Evolutionary conservation across 2,797 vertebrate genomes (phyloP), one percentile per base, ranked within the genome.

Genomic region (Anguilla marmorata): DNA sequence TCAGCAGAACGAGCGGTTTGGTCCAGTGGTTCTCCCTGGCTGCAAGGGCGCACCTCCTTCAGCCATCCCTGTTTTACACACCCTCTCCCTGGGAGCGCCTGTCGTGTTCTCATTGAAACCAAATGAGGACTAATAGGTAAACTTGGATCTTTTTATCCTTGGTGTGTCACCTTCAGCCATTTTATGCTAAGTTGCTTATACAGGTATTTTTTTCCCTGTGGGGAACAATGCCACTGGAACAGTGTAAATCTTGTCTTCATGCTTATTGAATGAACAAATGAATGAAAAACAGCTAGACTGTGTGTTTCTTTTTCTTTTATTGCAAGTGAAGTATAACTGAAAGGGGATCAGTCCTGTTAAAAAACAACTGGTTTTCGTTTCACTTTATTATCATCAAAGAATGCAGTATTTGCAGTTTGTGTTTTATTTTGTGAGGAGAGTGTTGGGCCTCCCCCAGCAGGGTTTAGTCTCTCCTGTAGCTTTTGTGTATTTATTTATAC

Each of bases 1-100:
- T 98, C 97, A 97, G 97, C 97, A 97, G 93, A 93, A 89, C 91
- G 90, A 30, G n/a, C 72, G 88, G 92, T 89, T 91, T 56, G 87
- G 88, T 90, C 92, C 88, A 74, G 86, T 72, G 90, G 91, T 89
- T 91, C 89, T 92, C 84, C 88, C 88, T 76, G 92, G 90, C 89
- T 52, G 27, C 87, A 87, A 63, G 86, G 3, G 58, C 74, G 52
- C 1, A 19, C 84, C 89, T 90, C 92, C 88, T 88, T 83, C 87
- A 90, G 84, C 85, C 88, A 88, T 80, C 72, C 83, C 88, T 89
- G 2, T 89, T 91, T 82, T 69, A 90, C 80, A 90, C 91, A 90
- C 88, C 89, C 91, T 91, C 30, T 3, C 11, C 6, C 92, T 72
- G 60, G 63, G 24, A 74, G 1, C 5, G 24, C 21, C 1, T 11